Conservation (phyloP, 2,113 vertebrate species). For the Gobio gobio region DNA sequence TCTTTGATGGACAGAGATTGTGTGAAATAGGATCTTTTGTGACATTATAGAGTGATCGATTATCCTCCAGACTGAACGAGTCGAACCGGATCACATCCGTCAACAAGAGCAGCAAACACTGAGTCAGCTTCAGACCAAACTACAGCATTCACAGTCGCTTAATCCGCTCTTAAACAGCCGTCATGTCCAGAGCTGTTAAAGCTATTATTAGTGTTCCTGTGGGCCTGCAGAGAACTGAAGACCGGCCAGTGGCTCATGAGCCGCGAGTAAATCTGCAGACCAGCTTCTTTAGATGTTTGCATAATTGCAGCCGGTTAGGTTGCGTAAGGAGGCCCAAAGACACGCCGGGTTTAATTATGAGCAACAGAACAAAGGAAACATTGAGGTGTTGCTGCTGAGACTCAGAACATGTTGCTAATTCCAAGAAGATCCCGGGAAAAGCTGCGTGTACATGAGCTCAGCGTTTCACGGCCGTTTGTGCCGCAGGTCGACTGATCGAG, state of each 20-base stretch:
- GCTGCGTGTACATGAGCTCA: background rate
- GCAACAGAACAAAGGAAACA: slow-evolving; percentile 68
- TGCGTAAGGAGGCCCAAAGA: slow-evolving; percentile 55
- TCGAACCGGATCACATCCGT: no score
- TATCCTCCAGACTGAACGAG: no score
- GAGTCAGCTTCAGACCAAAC: no score
- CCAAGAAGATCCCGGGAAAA: background rate
- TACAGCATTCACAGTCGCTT: background rate
- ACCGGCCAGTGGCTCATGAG: background rate
- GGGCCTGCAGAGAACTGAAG: background rate
- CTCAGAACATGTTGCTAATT: background rate
- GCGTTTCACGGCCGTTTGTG: background rate
- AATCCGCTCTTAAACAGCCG: background rate
- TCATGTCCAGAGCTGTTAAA: background rate
- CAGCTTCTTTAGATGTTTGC: slow-evolving; percentile 56
- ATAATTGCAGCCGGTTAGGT: slow-evolving; percentile 59
- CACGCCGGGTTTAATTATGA: slow-evolving; percentile 67
- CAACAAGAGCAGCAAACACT: no score
- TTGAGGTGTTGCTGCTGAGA: slow-evolving; percentile 50
- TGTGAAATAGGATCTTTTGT: no score
- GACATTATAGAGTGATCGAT: no score
- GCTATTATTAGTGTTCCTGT: background rate
- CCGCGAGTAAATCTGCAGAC: background rate
- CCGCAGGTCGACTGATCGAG: background rate
- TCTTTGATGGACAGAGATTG: no score